Percentiles rank a stretch among this genome's conserved stretches.
phyloP scores from a whole-genome alignment of 1,140 invertebrate genomes.

The Drosophila subobscura region DNA sequence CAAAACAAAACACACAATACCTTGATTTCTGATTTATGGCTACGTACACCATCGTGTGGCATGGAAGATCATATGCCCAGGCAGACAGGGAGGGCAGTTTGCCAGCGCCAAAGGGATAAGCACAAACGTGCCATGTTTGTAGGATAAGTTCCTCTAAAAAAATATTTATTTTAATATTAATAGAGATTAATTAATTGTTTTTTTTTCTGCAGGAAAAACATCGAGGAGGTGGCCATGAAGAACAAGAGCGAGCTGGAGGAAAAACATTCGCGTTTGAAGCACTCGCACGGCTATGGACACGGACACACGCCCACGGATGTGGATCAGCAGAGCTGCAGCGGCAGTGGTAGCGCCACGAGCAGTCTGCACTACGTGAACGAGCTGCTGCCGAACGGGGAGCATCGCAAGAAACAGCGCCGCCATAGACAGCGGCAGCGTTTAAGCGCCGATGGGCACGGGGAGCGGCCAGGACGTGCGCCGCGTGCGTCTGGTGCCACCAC shows the following conservation, averaged over 20 bases:
- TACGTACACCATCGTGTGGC: too few relatives aligned
- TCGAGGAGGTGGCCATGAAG: slow-evolving; percentile 69
- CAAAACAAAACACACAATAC: background rate
- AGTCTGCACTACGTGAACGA: slow-evolving; percentile 64
- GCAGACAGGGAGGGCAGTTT: too few relatives aligned
- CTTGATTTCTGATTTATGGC: too few relatives aligned
- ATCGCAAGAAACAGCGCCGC: slow-evolving; percentile 55
- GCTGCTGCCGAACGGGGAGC: slow-evolving; percentile 32
- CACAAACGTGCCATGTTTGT: slow-evolving; percentile 72
- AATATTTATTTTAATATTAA: background rate
- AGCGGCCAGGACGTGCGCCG: background rate
- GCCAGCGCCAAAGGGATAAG: slow-evolving; percentile 86
- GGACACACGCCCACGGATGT: slow-evolving; percentile 19
- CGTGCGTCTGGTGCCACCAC: background rate
- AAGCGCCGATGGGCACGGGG: slow-evolving; percentile 18
- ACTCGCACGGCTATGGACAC: slow-evolving; percentile 5
- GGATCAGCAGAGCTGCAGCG: slow-evolving; percentile 18
- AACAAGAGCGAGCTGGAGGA: slow-evolving; percentile 69
- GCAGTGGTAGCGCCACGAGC: slow-evolving; percentile 36
- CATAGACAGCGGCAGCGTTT: slow-evolving; percentile 51
- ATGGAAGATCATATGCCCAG: too few relatives aligned
- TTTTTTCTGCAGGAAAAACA: slow-evolving; percentile 57
- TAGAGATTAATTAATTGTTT: slow-evolving; percentile 2
- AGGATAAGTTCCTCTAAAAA: too few relatives aligned
- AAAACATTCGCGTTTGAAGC: slow-evolving; percentile 50